phyloP scores from a whole-genome alignment of 2,797 vertebrate genomes.

The Sebastes minor region DNA sequence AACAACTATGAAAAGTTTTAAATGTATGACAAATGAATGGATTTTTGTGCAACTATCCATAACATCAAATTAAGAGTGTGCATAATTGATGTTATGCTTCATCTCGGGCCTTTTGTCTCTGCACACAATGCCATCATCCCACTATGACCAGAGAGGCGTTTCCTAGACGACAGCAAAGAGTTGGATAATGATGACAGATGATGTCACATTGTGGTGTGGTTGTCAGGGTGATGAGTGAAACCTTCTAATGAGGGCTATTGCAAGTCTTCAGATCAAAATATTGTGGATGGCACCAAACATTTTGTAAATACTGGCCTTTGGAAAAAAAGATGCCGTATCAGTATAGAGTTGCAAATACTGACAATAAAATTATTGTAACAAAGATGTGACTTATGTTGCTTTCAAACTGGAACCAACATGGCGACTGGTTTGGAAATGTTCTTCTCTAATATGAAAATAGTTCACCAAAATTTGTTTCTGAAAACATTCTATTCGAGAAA shows the following conservation, averaged over 20 bases:
- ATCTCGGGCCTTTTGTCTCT: constrained; percentile 20
- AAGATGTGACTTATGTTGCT: neutral
- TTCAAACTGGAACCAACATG: too few species aligned
- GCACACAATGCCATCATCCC: constrained; percentile 54
- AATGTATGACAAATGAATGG: neutral
- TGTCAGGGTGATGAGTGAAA: constrained; percentile 26
- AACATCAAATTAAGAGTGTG: neutral
- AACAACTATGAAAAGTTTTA: neutral
- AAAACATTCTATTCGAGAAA: too few species aligned
- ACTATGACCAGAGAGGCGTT: constrained; percentile 78
- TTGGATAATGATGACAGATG: constrained; percentile 89
- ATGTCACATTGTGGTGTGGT: constrained; percentile 14
- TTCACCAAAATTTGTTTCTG: too few species aligned
- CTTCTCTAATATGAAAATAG: too few species aligned
- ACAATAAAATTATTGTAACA: neutral
- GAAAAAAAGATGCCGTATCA: neutral
- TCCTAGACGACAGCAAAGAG: constrained; percentile 83
- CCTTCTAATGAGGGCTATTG: neutral
- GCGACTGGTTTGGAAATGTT: too few species aligned
- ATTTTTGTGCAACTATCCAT: neutral
- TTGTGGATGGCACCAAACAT: neutral
- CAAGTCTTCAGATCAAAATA: neutral
- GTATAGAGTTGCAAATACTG: neutral
- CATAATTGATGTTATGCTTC: constrained; percentile 63
- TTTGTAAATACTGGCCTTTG: neutral